Conservation (phyloP, 2,888 invertebrate species). For the Emesis furor region DNA sequence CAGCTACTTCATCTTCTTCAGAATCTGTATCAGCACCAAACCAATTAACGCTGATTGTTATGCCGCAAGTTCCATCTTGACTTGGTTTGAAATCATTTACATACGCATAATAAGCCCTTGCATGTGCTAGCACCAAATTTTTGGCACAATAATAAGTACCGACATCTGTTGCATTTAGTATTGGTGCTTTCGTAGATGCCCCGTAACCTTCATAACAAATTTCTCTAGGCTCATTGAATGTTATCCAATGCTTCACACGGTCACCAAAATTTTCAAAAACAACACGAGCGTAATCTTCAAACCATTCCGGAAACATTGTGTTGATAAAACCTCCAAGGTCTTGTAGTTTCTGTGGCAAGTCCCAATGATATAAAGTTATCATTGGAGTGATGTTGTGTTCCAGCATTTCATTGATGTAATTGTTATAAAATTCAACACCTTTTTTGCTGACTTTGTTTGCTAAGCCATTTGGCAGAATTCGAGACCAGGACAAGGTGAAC, state of each 20-base stretch:
- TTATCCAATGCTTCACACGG: slow-evolving; percentile 92
- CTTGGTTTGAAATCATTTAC: slow-evolving; percentile 82
- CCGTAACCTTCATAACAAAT: slow-evolving; percentile 89
- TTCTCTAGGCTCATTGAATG: slow-evolving; percentile 92
- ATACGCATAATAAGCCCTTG: slow-evolving; percentile 87
- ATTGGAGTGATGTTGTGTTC: slow-evolving; percentile 84
- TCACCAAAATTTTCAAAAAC: slow-evolving; percentile 86
- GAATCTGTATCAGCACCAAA: slow-evolving; percentile 74
- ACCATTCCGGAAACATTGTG: slow-evolving; percentile 83
- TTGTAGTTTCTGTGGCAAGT: slow-evolving; percentile 83
- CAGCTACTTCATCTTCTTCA: slow-evolving; percentile 80
- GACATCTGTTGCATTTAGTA: slow-evolving; percentile 82
- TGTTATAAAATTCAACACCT: slow-evolving; percentile 90
- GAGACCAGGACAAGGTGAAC: slow-evolving; percentile 46
- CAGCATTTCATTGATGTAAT: slow-evolving; percentile 89
- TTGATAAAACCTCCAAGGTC: slow-evolving; percentile 85
- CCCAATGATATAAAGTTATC: slow-evolving; percentile 84
- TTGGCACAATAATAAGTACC: slow-evolving; percentile 91
- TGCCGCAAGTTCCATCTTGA: slow-evolving; percentile 80
- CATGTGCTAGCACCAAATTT: slow-evolving; percentile 92
- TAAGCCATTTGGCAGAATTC: slow-evolving; percentile 84
- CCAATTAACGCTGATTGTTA: slow-evolving; percentile 40
- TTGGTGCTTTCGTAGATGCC: slow-evolving; percentile 80
- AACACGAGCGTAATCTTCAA: slow-evolving; percentile 87
- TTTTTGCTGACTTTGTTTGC: slow-evolving; percentile 84